A percentile compares a stretch with the other conserved stretches of the same genome.
Evolutionary conservation across 2,113 vertebrate species (phyloP).

Genomic region (Macquaria australasica): DNA sequence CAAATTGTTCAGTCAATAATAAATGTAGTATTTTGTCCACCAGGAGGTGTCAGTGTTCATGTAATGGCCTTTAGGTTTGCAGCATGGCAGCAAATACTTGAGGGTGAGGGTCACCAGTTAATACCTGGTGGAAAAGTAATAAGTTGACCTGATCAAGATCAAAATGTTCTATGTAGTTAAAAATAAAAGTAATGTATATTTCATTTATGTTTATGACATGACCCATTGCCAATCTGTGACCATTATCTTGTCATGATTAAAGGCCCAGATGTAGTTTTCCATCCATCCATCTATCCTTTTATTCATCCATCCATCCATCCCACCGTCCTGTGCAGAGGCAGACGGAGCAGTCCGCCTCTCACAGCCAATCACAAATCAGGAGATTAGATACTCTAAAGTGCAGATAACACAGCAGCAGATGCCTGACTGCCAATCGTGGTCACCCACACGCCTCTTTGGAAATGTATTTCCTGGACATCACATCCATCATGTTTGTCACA

Average conservation of each 20-base stretch:
- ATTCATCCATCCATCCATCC: conserved; percentile 17
- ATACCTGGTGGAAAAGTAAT: neutral
- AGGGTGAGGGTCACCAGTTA: neutral
- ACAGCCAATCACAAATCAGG: conserved; percentile 14
- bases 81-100: neutral
- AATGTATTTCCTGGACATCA: neutral
- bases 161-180: neutral
- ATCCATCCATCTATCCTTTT: neutral
- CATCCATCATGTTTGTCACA: neutral
- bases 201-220: neutral
- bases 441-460: neutral
- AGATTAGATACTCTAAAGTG: conserved; percentile 3
- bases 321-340: conserved; percentile 11
- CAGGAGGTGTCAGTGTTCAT: conserved; percentile 70
- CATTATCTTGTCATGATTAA: neutral
- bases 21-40: conserved; percentile 35
- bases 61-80: conserved; percentile 16
- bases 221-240: neutral
- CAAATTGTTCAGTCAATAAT: neutral
- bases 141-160: neutral
- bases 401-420: conserved; percentile 11
- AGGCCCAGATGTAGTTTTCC: neutral
- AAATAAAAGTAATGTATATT: neutral
- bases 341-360: neutral
- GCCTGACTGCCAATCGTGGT: neutral